These are phyloP conservation scores for Caenorhabditis panamensis DNA, from an alignment of 2,888 invertebrate species.

Conservation along the genomic window DNA sequence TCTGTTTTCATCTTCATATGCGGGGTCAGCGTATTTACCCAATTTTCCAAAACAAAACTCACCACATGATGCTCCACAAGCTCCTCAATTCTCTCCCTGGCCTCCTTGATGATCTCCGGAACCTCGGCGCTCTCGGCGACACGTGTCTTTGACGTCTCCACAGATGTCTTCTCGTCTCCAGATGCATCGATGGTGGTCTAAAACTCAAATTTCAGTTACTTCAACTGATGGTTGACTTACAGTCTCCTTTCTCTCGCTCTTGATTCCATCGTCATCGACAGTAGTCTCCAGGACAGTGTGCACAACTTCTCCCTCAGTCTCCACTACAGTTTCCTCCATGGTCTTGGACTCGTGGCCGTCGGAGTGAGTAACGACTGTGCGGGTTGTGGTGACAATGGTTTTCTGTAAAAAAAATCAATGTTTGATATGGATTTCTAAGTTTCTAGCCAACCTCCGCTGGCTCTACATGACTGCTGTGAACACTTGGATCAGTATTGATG, in stretches of 20 bases:
- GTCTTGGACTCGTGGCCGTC: conserved; percentile 65
- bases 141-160: conserved; percentile 55
- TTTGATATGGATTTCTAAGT: not conserved
- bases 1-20: too few species aligned
- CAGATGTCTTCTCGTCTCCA: conserved; percentile 58
- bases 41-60: too few species aligned
- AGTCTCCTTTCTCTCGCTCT: conserved; percentile 62
- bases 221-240: conserved; percentile 7
- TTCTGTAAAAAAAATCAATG: conserved; percentile 36
- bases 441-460: conserved; percentile 19
- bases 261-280: conserved; percentile 62
- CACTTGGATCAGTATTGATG: conserved; percentile 27
- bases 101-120: conserved; percentile 63
- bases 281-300: conserved; percentile 64
- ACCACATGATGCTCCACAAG: conserved; percentile 48
- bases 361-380: conserved; percentile 66
- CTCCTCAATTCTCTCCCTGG: conserved; percentile 63
- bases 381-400: conserved; percentile 63
- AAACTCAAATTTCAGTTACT: conserved; percentile 8
- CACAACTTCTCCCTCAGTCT: conserved; percentile 63
- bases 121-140: conserved; percentile 62
- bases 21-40: too few species aligned
- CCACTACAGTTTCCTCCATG: conserved; percentile 68
- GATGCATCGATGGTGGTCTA: conserved; percentile 61
- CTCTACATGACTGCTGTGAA: not conserved